Evolutionary conservation across 2,113 vertebrate species (phyloP), one percentile per base, ranked within the genome.

Genomic region (Coptodon rendalli): DNA sequence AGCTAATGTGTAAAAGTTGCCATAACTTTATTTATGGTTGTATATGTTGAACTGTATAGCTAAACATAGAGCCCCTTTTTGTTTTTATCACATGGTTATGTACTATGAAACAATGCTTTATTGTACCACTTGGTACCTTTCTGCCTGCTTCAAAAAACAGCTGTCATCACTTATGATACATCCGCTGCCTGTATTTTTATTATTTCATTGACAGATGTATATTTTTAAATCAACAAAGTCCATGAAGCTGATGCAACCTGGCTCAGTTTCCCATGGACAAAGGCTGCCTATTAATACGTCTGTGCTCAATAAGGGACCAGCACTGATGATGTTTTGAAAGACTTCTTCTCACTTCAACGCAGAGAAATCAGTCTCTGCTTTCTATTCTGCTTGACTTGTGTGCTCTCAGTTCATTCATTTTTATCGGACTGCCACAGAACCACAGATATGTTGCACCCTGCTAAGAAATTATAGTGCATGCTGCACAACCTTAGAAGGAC

Each of bases 391-490:
- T 85, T 87, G 6, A 63, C 19, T 50, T 27, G 24, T 14, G 29
- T 17, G 27, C 43, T 81, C 82, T 50, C 14, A 80, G 82, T 79
- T n/a, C 45, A 73, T 88, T 57, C 10, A 8, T 80, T 81, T 81
- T 81, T 57, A 53, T 86, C 48, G 4, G 36, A 80, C 81, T 82
- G 73, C 86, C 27, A 6, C 80, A 68, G 24, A 83, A 76, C 82
- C 59, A 56, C 83, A 87, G 34, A 83, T 88, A 66, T 79, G 84
- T 84, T 79, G 84, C 82, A 82, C 89, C 82, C 86, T 66, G 84
- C 87, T 91, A 43, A 90, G 59, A 94, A 93, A 92, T 87, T 34
- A 81, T 66, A 82, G 89, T 29, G 63, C 82, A 80, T 89, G 83
- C 83, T 80, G 81, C 73, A 80, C 91, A 87, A 52, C 83, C 81